A percentile compares a stretch with the other conserved stretches of the same genome.
These are phyloP conservation scores for Linepithema humile DNA, from an alignment of 1,140 invertebrate species.

Conservation along the genomic window DNA sequence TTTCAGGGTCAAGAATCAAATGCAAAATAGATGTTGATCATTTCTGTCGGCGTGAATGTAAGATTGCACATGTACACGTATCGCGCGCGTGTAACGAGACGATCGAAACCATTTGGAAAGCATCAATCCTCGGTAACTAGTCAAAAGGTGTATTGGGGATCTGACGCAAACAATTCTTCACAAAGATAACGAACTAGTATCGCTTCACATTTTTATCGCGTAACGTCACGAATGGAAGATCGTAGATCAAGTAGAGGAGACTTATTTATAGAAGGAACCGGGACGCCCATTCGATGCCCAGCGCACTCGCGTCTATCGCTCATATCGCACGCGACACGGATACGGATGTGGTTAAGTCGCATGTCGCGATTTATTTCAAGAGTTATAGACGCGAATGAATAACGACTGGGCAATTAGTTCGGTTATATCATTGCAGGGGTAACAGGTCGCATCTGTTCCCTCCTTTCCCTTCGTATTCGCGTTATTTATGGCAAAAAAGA, in stretches of 20 bases:
- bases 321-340: not conserved
- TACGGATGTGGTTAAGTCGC: not conserved
- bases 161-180: not conserved
- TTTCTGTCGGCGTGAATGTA: not conserved
- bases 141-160: not conserved
- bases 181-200: not conserved
- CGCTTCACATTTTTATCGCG: not conserved
- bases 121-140: not conserved
- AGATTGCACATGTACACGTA: not conserved
- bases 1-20: conserved; percentile 22
- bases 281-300: not conserved
- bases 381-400: not conserved
- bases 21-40: conserved; percentile 4
- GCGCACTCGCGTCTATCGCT: not conserved
- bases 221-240: conserved; percentile 55
- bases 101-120: not conserved
- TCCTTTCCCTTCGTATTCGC: not conserved
- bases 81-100: not conserved
- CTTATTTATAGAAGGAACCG: conserved; percentile 62
- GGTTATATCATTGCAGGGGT: not conserved
- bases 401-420: not conserved
- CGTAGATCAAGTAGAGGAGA: conserved; percentile 12
- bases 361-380: not conserved
- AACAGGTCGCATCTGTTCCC: too few relatives aligned
- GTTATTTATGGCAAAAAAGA: too few relatives aligned